Evolutionary conservation across 2,113 vertebrate species (phyloP), one percentile per base, ranked within the genome.

Genomic region (Atlantisia rogersi): DNA sequence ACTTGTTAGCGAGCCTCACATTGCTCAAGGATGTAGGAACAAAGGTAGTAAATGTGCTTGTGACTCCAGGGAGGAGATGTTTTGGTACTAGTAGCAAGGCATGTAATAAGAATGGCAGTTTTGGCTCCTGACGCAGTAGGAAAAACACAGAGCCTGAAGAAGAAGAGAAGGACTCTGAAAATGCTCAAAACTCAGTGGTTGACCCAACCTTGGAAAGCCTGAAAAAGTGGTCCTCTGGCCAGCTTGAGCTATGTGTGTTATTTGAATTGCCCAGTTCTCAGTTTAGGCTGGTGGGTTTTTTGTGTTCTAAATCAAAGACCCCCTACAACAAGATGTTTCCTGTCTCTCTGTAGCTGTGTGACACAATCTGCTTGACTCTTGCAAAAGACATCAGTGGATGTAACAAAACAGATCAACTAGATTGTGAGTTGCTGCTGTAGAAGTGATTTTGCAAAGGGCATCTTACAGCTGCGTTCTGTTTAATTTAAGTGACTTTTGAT

Each of bases 181-280:
- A 48, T 37, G 24, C 8, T 76, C 12, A 24, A 35, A 25, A 26
- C 17, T 42, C 50, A 78, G 21, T 62, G 15, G 12, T 18, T 84
- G 46, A 78, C 15, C 18, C 31, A 84, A 2, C 29, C 10, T 48
- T 48, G 42, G 48, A 78, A 86, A 65, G n/a, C 74, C 19, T 32
- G 14, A 7, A 70, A 32, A 48, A 63, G 40, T 44, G 44, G 10
- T 67, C 22, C 42, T 42, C 37, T 12, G 12, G 26, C 50, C 63
- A 70, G 11, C 50, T 92, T 74, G 25, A 0, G 0, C 22, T 29
- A 2, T 26, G 6, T 52, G n/a, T 2, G 1, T 75, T 40, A 20
- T 26, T 88, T 68, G 56, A 67, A 9, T 64, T 32, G 9, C 22
- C 52, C 40, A 48, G 8, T 56, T 95, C 48, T 68, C 25, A 10